Percentiles rank a stretch among this genome's conserved stretches.
Conservation (phyloP, 2,888 invertebrate species). For the Ernsta delagoae region DNA sequence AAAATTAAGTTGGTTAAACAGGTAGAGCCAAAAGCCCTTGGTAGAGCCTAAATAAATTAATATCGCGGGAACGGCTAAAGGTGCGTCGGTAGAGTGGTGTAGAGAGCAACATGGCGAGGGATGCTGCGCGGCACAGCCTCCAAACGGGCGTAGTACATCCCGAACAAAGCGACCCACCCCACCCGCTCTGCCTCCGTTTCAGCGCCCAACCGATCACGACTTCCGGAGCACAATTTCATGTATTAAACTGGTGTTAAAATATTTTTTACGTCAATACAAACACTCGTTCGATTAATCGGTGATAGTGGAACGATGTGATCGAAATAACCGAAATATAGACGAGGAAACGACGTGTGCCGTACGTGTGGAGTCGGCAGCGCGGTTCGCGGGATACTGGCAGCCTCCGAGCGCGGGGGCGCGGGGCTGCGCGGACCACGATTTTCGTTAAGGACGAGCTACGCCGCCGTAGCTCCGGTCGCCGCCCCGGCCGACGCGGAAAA, state of each 20-base stretch:
- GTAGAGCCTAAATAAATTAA: conserved; percentile 31
- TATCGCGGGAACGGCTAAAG: conserved; percentile 37
- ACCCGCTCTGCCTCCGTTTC: conserved; percentile 55
- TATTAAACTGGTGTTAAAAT: conserved; percentile 67
- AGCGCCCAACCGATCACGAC: conserved; percentile 28
- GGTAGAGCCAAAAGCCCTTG: too few species aligned
- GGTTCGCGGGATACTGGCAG: conserved; percentile 80
- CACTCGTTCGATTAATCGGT: conserved; percentile 31
- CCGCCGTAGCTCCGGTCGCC: conserved; percentile 65
- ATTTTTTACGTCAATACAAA: conserved; percentile 36
- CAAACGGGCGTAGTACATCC: conserved; percentile 73
- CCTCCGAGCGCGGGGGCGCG: conserved; percentile 66
- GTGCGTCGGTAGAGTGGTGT: conserved; percentile 40
- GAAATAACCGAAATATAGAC: conserved; percentile 31
- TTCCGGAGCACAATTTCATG: conserved; percentile 52
- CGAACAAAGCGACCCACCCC: conserved; percentile 78
- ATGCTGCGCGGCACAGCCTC: conserved; percentile 80
- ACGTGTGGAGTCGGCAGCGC: conserved; percentile 69
- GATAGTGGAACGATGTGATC: conserved; percentile 21
- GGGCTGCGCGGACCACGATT: conserved; percentile 77
- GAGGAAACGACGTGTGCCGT: conserved; percentile 49
- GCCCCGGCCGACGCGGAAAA: conserved; percentile 61
- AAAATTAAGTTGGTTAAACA: conserved; percentile 29
- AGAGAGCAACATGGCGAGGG: conserved; percentile 69
- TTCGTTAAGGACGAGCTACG: conserved; percentile 70